These are phyloP conservation scores for Campopleginae sp. DNA, from an alignment of 2,888 invertebrate genomes.

Conservation along the genomic window DNA sequence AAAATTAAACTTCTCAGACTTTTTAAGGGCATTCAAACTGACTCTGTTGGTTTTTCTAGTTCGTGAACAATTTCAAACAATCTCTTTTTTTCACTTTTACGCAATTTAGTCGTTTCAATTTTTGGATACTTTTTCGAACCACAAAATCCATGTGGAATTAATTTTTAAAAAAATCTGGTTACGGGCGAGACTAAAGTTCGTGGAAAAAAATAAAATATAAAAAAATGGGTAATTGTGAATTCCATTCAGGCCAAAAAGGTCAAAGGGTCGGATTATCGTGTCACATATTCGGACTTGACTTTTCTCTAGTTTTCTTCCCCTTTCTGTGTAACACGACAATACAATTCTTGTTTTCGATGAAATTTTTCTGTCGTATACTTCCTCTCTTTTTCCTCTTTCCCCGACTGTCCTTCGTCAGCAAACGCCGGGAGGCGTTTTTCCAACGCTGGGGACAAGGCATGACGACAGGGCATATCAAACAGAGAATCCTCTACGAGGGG, in stretches of 20 bases:
- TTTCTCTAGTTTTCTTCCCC: conserved; percentile 26
- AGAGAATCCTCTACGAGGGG: background rate
- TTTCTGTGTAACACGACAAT: conserved; percentile 35
- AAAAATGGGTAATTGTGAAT: conserved; percentile 36
- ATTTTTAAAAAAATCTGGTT: background rate
- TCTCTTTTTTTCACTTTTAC: background rate
- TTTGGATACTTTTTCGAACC: background rate
- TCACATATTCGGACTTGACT: conserved; percentile 34
- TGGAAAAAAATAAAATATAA: conserved; percentile 8
- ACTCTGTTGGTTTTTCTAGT: background rate
- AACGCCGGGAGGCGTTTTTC: conserved; percentile 15
- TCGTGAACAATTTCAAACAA: background rate
- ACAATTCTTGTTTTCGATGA: conserved; percentile 17
- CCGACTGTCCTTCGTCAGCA: conserved; percentile 7
- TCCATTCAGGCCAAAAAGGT: conserved; percentile 41
- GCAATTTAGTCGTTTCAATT: background rate
- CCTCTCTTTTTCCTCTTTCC: background rate
- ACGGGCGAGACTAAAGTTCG: background rate
- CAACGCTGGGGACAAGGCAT: background rate
- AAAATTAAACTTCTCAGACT: background rate
- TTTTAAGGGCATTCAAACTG: background rate
- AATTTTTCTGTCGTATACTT: background rate
- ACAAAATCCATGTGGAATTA: background rate
- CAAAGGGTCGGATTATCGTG: conserved; percentile 45
- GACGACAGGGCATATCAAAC: conserved; percentile 10